These are phyloP conservation scores for Seriola quinqueradiata DNA, from an alignment of 2,113 vertebrate genomes.

Conservation along the genomic window DNA sequence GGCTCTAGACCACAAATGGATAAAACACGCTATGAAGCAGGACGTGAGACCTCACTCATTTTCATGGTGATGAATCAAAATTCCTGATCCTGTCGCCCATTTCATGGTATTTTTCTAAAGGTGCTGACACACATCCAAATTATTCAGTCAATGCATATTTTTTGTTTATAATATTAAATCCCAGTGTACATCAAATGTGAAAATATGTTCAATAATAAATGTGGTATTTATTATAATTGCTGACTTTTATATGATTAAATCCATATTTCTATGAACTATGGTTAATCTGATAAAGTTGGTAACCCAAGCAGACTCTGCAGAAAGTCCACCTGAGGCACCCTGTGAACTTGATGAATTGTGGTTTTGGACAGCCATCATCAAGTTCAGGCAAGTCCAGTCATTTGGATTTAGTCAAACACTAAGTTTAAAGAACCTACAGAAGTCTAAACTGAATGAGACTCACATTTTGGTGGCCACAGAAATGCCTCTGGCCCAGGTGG, in stretches of 20 bases:
- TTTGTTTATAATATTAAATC: background rate
- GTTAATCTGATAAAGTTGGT: too few relatives aligned
- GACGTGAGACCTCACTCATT: background rate
- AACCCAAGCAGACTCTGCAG: too few relatives aligned
- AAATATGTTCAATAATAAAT: background rate
- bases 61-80: background rate
- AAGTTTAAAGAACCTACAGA: background rate
- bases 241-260: background rate
- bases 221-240: background rate
- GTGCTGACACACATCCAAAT: background rate
- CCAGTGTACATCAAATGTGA: background rate
- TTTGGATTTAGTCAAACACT: background rate
- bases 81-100: background rate
- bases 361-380: background rate
- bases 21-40: background rate
- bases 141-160: too few relatives aligned
- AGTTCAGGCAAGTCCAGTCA: background rate
- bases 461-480: background rate
- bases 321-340: too few relatives aligned
- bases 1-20: background rate
- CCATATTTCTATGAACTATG: background rate
- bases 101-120: background rate
- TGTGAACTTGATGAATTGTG: background rate
- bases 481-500: background rate
- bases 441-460: background rate